Evolutionary conservation across 2,113 vertebrate species (phyloP).

Genomic region (Melierax canorus): DNA sequence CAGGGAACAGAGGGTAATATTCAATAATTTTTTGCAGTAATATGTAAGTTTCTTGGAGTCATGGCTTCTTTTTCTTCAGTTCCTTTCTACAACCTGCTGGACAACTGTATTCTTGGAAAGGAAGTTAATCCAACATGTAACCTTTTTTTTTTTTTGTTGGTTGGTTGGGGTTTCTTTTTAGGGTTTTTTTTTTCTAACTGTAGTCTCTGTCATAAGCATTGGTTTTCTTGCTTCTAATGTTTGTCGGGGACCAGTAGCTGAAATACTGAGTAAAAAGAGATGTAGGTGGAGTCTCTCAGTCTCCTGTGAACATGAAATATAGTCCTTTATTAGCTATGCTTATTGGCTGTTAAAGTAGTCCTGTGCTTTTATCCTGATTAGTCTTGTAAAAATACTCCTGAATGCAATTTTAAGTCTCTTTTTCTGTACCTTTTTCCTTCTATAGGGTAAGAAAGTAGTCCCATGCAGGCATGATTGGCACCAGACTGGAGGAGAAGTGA

Average conservation of each 20-base stretch:
- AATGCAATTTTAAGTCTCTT: background rate
- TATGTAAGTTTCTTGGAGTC: background rate
- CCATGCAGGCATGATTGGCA: constrained; percentile 97
- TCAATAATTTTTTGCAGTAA: background rate
- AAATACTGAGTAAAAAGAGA: background rate
- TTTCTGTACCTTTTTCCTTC: background rate
- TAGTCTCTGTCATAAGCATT: background rate
- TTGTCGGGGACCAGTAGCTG: background rate
- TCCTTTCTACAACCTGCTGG: background rate
- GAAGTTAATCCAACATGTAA: background rate
- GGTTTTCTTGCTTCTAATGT: background rate
- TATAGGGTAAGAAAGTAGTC: constrained; percentile 88
- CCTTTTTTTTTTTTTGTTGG: too few relatives aligned
- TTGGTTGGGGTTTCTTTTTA: background rate
- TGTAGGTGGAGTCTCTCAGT: background rate
- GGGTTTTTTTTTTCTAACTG: background rate
- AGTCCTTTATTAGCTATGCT: background rate
- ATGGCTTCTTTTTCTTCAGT: background rate
- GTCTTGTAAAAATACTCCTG: background rate
- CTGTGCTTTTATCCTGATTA: background rate
- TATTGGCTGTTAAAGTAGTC: background rate
- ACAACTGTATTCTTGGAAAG: background rate
- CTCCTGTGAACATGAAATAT: background rate
- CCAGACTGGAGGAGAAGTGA: constrained; percentile 93
- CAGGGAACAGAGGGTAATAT: background rate